These are phyloP conservation scores for Datnioides undecimradiatus DNA, from an alignment of 2,113 vertebrate species.

Conservation along the genomic window DNA sequence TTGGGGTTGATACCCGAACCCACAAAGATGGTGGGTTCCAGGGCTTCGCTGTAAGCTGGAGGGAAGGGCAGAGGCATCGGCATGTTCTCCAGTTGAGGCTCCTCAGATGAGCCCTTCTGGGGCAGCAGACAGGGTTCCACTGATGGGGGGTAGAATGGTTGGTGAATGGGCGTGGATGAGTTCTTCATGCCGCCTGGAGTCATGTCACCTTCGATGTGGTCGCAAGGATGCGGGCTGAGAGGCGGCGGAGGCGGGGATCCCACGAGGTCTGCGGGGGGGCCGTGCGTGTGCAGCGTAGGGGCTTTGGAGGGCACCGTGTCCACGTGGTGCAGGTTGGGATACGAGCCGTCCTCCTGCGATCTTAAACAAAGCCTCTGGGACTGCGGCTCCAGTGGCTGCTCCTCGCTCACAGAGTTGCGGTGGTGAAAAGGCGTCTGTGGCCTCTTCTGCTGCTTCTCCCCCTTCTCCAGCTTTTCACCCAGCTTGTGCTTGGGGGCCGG, in stretches of 20 bases:
- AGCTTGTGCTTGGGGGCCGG: slow-evolving; percentile 94
- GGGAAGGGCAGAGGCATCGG: slow-evolving; percentile 87
- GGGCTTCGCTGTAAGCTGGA: slow-evolving; percentile 87
- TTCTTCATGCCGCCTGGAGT: slow-evolving; percentile 84
- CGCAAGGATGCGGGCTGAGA: slow-evolving; percentile 96
- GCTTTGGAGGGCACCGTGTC: slow-evolving; percentile 87
- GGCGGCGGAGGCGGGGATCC: slow-evolving; percentile 94
- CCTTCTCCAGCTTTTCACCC: slow-evolving; percentile 95
- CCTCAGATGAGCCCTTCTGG: slow-evolving; percentile 89
- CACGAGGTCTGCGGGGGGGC: slow-evolving; percentile 84
- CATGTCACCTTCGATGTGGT: slow-evolving; percentile 87
- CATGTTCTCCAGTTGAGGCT: slow-evolving; percentile 86
- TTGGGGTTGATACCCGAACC: slow-evolving; percentile 90
- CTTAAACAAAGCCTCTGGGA: slow-evolving; percentile 91
- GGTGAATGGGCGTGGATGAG: slow-evolving; percentile 93
- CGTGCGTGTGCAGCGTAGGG: slow-evolving; percentile 87
- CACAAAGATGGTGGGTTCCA: slow-evolving; percentile 91
- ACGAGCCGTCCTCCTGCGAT: slow-evolving; percentile 89
- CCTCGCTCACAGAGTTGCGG: slow-evolving; percentile 90
- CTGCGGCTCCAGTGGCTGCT: slow-evolving; percentile 90
- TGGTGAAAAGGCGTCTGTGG: slow-evolving; percentile 97
- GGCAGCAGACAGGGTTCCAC: slow-evolving; percentile 91
- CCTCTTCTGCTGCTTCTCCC: slow-evolving; percentile 96
- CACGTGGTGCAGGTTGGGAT: slow-evolving; percentile 89
- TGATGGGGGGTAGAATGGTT: slow-evolving; percentile 94